phyloP scores from a whole-genome alignment of 2,888 invertebrate species.

The Isotomurus palustris region DNA sequence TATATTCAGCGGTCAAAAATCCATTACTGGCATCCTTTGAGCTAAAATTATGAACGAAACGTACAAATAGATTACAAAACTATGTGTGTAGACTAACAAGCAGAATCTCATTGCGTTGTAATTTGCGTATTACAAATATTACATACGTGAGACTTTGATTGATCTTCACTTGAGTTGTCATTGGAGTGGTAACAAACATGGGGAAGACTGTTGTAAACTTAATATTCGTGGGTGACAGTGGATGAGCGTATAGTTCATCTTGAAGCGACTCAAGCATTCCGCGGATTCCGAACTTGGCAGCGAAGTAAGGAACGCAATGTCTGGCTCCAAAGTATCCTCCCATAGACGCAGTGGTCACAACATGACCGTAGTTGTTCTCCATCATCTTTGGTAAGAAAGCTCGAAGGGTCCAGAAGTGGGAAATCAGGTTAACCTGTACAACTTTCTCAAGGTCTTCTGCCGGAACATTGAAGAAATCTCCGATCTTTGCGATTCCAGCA shows the following conservation, averaged over 20 bases:
- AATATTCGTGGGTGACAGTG: slow-evolving; percentile 54
- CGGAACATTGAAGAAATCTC: slow-evolving; percentile 49
- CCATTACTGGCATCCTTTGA: too few species aligned
- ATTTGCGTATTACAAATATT: too few species aligned
- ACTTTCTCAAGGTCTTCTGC: slow-evolving; percentile 56
- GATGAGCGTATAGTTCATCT: slow-evolving; percentile 59
- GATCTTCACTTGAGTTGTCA: neutral
- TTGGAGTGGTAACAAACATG: slow-evolving; percentile 55
- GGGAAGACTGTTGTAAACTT: slow-evolving; percentile 62
- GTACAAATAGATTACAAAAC: too few species aligned
- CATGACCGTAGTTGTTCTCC: slow-evolving; percentile 57
- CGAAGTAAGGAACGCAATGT: slow-evolving; percentile 59
- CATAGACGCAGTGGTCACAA: slow-evolving; percentile 60
- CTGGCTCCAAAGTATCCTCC: slow-evolving; percentile 59
- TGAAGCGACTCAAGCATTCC: slow-evolving; percentile 62
- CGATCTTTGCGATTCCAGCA: slow-evolving; percentile 62
- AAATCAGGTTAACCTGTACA: slow-evolving; percentile 59
- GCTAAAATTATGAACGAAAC: too few species aligned
- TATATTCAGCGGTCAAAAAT: too few species aligned
- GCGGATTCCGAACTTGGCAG: slow-evolving; percentile 63
- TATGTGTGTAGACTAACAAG: neutral
- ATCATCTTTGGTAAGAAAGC: slow-evolving; percentile 61
- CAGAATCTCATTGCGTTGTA: too few species aligned
- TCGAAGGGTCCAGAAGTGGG: slow-evolving; percentile 62
- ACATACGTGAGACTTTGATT: too few species aligned